phyloP scores from a whole-genome alignment of 2,888 invertebrate species.

The Euphydryas editha region DNA sequence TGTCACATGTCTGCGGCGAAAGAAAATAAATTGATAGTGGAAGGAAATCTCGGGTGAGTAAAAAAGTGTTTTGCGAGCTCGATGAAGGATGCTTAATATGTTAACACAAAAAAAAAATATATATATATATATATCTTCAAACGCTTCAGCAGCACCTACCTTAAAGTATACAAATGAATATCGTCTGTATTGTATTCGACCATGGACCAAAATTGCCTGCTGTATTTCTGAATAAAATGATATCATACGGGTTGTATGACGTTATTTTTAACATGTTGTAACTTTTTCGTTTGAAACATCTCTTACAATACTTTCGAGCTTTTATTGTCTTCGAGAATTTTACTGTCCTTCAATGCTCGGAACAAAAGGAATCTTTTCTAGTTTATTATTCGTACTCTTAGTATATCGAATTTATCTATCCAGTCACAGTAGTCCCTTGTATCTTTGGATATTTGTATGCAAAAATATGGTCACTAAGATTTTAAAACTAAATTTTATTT shows the following conservation, averaged over 20 bases:
- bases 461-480: no score
- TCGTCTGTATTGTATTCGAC: neutral
- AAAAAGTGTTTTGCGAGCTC: constrained; percentile 3
- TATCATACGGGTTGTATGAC: neutral
- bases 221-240: neutral
- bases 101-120: constrained; percentile 9
- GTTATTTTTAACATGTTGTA: no score
- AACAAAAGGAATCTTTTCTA: neutral
- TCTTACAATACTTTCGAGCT: constrained; percentile 2
- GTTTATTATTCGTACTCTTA: neutral
- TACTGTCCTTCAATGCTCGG: neutral
- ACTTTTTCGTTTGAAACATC: neutral
- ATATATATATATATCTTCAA: no score
- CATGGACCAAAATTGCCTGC: neutral
- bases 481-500: no score
- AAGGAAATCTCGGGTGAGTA: neutral
- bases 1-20: constrained; percentile 17
- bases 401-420: neutral
- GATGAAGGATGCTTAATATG: constrained; percentile 11
- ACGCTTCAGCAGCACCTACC: no score
- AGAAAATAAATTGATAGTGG: constrained; percentile 12
- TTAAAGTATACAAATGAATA: neutral
- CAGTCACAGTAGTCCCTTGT: neutral
- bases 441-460: no score
- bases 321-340: neutral